Conservation (phyloP, 1,140 invertebrate genomes). For the Ceratosolen solmsi region DNA sequence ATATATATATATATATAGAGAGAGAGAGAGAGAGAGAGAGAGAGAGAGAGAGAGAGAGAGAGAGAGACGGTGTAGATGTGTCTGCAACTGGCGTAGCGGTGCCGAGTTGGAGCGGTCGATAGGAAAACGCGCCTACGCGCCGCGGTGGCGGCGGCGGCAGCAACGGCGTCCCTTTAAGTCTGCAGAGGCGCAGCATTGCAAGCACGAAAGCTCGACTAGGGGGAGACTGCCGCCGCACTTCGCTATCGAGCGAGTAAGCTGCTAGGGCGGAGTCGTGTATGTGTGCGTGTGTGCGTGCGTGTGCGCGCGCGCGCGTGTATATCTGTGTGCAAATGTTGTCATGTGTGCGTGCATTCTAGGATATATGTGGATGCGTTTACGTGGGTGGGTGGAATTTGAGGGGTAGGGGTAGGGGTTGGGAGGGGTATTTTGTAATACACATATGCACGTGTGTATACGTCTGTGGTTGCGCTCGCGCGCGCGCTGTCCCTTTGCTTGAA, state of each 20-base stretch:
- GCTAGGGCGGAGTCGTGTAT: constrained; percentile 44
- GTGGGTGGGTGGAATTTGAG: too few relatives aligned
- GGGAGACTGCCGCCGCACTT: constrained; percentile 62
- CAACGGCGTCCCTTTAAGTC: constrained; percentile 67
- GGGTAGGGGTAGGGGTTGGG: too few relatives aligned
- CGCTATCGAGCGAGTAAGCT: constrained; percentile 67
- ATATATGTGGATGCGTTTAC: too few relatives aligned
- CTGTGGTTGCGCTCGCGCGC: neutral
- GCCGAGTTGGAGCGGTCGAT: constrained; percentile 54
- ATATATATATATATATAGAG: too few relatives aligned
- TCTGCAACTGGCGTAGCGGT: neutral
- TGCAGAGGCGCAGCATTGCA: constrained; percentile 62
- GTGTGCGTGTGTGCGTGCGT: neutral
- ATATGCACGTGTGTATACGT: neutral
- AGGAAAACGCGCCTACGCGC: constrained; percentile 53
- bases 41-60: constrained; percentile 21
- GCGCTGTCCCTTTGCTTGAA: neutral
- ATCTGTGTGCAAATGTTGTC: neutral
- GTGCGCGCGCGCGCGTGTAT: neutral
- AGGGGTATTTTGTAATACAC: too few relatives aligned
- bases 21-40: constrained; percentile 12
- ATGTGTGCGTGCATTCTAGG: too few relatives aligned
- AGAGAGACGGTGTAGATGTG: constrained; percentile 17
- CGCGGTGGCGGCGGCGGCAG: constrained; percentile 47
- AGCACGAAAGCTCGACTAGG: constrained; percentile 67